Base-by-base conservation (phyloP, 92 coral and sea anemone species). In the Paragorgia papillata region DNA sequence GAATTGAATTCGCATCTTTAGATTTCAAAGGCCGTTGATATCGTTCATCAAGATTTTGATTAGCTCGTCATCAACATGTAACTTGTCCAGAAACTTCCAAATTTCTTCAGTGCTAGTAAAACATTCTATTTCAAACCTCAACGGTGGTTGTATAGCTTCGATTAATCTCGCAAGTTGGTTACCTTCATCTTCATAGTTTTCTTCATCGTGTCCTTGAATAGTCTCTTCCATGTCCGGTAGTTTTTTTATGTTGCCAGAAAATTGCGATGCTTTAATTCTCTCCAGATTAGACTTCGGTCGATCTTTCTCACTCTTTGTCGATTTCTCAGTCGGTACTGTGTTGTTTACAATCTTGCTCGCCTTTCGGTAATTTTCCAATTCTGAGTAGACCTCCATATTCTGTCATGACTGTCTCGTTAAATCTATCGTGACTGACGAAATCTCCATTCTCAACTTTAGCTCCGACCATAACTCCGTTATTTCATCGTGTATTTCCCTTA, bases 181-280 rank as follows among this genome's bases (percentile, higher is more conserved):
- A 37, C 31, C 56, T 40, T 43, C 55, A 66, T 66, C 55, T 66
- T 66, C 55, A 18, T 27, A 3, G 43, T 63, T 63, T 37, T 63
- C 27, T 63, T 9, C 70, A 32, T 63, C 8, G 48, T 63, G n/a
- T 13, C 50, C 5, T 0, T 33, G 20, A 63, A 63, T 7, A 63
- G 30, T 63, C 70, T 32, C 27, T 63, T 63, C 70, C 70, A 63
- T 30, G 70, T 63, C n/a, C 48, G 51, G 33, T 63, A 63, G 10
- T 33, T 34, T 22, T 61, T 5, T 30, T 4, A 63, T 63, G 48
- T 63, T 33, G 18, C 70, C 70, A 19, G 46, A 32, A n/a, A 63
- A 63, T 63, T 63, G 25, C 9, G 48, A 48, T 37, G 33, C 70
- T 63, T 63, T 63, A 22, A 63, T 63, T 13, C 70, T 63, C 22